Conservation (phyloP, 2,888 invertebrate species). For the Lasioglossum vierecki region DNA sequence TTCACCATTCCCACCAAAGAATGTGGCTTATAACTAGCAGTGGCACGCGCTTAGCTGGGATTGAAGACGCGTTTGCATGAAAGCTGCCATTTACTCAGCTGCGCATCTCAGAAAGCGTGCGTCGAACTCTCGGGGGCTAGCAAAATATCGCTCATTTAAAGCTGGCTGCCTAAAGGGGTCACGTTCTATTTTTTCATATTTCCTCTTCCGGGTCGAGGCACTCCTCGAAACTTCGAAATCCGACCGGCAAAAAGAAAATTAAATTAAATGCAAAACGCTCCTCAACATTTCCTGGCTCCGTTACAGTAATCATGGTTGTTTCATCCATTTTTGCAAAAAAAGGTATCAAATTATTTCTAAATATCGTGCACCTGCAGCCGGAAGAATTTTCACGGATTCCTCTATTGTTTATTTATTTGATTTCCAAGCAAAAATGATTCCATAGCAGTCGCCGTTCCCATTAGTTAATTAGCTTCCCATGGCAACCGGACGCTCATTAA, state of each 20-base stretch:
- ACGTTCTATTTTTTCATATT: conserved; percentile 2
- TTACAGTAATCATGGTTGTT: neutral
- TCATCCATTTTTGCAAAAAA: neutral
- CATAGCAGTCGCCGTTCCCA: neutral
- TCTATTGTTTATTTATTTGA: neutral
- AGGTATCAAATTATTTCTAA: neutral
- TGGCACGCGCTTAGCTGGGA: conserved; percentile 27
- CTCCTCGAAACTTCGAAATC: neutral
- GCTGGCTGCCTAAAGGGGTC: neutral
- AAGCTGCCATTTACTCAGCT: conserved; percentile 43
- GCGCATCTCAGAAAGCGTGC: conserved; percentile 18
- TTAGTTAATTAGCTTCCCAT: neutral
- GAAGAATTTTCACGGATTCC: neutral
- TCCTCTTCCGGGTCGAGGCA: neutral
- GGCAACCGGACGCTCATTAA: neutral
- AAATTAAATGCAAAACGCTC: neutral
- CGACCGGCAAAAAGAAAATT: neutral
- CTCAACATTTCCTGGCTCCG: too few species aligned
- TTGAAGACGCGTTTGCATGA: conserved; percentile 47
- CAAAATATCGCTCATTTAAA: conserved; percentile 5
- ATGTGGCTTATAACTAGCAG: conserved; percentile 28
- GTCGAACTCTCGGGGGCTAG: conserved; percentile 5
- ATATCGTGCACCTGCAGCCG: too few species aligned
- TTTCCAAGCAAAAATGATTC: neutral
- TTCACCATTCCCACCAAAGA: conserved; percentile 31